Evolutionary conservation across 1,140 invertebrate genomes (phyloP).

Genomic region (Cotesia glomerata): DNA sequence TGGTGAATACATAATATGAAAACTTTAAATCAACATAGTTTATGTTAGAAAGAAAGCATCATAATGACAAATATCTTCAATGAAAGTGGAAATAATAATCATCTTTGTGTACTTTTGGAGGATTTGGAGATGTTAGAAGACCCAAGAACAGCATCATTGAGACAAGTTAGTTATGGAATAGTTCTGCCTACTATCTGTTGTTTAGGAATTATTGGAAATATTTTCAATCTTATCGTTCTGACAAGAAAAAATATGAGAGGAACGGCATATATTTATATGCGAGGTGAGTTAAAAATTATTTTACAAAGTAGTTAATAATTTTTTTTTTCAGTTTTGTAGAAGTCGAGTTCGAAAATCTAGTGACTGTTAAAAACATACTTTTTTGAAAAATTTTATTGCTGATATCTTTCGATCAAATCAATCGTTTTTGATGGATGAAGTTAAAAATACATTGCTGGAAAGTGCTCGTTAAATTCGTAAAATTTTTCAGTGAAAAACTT

Average conservation of each 20-base stretch:
- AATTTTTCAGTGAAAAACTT: too few species aligned
- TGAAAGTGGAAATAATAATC: constrained; percentile 38
- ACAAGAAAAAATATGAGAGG: constrained; percentile 77
- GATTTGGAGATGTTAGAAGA: constrained; percentile 60
- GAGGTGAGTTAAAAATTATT: constrained; percentile 63
- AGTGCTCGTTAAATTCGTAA: too few species aligned
- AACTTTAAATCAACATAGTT: not conserved
- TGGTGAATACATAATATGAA: not conserved
- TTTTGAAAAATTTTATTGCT: too few species aligned
- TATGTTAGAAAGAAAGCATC: not conserved
- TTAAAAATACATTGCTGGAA: too few species aligned
- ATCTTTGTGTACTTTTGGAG: constrained; percentile 44
- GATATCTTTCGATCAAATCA: too few species aligned
- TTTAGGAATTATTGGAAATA: constrained; percentile 76
- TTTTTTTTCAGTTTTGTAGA: too few species aligned
- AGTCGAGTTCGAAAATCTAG: too few species aligned
- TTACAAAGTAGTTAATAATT: not conserved
- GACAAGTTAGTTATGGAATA: constrained; percentile 74
- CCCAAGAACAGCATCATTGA: constrained; percentile 67
- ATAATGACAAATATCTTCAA: constrained; percentile 46
- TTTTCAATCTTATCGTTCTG: constrained; percentile 76
- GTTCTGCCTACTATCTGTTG: constrained; percentile 73
- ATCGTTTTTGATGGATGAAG: too few species aligned
- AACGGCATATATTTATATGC: constrained; percentile 80
- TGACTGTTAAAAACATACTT: too few species aligned